phyloP scores from a whole-genome alignment of 2,797 vertebrate species.

The Siniperca scherzeri region DNA sequence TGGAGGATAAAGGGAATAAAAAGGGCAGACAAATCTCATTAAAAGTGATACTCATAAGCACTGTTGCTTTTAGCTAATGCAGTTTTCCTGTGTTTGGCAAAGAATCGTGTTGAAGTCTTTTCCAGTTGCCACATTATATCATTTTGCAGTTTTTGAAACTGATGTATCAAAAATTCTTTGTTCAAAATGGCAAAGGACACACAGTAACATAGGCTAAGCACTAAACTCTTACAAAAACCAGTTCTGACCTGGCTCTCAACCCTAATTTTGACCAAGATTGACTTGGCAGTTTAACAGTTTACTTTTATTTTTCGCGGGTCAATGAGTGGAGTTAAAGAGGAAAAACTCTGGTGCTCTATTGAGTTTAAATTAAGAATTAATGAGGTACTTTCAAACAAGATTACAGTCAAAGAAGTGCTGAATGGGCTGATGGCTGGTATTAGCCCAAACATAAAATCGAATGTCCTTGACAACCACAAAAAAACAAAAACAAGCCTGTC shows the following conservation, averaged over 20 bases:
- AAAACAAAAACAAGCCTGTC: constrained; percentile 4
- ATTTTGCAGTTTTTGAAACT: neutral
- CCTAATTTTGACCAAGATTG: constrained; percentile 7
- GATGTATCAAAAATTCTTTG: neutral
- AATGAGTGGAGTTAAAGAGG: constrained; percentile 50
- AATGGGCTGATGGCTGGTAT: constrained; percentile 46
- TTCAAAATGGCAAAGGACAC: neutral
- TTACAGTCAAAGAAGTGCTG: constrained; percentile 59
- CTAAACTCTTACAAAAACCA: constrained; percentile 4
- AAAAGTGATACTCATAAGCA: neutral
- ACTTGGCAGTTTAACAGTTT: constrained; percentile 31
- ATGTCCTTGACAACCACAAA: constrained; percentile 32
- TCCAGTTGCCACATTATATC: neutral
- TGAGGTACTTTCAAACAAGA: constrained; percentile 53
- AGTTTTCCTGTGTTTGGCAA: neutral
- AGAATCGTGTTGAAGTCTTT: neutral
- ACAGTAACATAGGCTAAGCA: neutral
- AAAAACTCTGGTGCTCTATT: constrained; percentile 36
- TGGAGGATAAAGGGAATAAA: constrained; percentile 45
- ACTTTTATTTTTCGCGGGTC: constrained; percentile 51
- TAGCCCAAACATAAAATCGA: constrained; percentile 42
- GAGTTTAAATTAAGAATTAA: constrained; percentile 59
- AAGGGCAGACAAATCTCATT: constrained; percentile 44
- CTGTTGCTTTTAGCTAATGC: neutral
- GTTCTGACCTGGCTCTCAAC: constrained; percentile 7